Evolutionary conservation across 1,140 invertebrate genomes (phyloP), one percentile per base, ranked within the genome.

Genomic region (Trachymyrmex septentrionalis): DNA sequence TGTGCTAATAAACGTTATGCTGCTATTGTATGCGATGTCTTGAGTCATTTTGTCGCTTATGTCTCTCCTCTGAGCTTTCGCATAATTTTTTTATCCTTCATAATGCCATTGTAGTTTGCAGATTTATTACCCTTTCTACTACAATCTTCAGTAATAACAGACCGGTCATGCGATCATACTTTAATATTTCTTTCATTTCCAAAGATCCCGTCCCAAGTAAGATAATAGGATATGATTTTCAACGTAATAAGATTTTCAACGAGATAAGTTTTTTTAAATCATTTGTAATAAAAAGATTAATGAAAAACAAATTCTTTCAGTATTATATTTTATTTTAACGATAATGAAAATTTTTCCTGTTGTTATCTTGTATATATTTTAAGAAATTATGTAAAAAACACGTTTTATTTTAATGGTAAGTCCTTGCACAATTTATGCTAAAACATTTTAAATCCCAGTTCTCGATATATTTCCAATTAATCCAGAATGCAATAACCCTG

Each of bases 1-100:
- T 94, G 93, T 94, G 92, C 92, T 93, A 95, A 95, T 95, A 95
- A 95, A 95, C 93, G 93, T 95, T 94, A 92, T 94, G 93, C 93
- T 94, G 93, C 92, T 94, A 89, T 90, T 92, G 92, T 95, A 93
- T 93, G 92, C 91, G 90, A 91, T 92, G 94, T 94, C 93, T 95
- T 92, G 89, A 93, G 94, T 95, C 94, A 94, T 95, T 95, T 94
- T 94, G 92, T 91, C 87, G 94, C 93, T 95, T 95, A 90, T 86
- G 88, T 92, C 91, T 86, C 89, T 92, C 93, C 92, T 91, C 85
- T 87, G 78, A 87, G 88, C 86, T 88, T 92, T 86, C 50, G 77
- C 78, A 75, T 73, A 48, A 76, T 21, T 73, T 90, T 66, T 82
- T 86, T 48, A 38, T 75, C 76, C 64, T 76, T 75, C 12, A 84